Evolutionary conservation across 2,113 vertebrate genomes (phyloP).

Genomic region (Colossoma macropomum): DNA sequence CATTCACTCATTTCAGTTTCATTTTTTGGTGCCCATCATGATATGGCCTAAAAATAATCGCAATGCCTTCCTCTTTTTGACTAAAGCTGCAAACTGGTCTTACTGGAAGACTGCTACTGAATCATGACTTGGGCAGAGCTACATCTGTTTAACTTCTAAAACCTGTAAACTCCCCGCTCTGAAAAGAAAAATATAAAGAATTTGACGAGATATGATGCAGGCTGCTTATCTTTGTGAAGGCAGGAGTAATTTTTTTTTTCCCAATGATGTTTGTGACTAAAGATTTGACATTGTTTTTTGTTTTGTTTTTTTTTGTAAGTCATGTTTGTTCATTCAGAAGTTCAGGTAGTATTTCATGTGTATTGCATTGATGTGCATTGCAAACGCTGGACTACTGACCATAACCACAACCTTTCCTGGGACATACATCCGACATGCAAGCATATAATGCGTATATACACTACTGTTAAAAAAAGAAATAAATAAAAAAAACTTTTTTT

Average conservation of each 20-base stretch:
- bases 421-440: constrained; percentile 75
- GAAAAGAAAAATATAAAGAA: background rate
- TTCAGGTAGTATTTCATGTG: constrained; percentile 57
- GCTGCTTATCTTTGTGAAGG: constrained; percentile 27
- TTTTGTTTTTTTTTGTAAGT: background rate
- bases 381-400: constrained; percentile 55
- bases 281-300: constrained; percentile 10
- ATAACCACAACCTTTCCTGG: constrained; percentile 58
- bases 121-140: background rate
- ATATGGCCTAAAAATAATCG: background rate
- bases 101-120: background rate
- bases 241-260: constrained; percentile 41
- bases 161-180: background rate
- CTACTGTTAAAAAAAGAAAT: constrained; percentile 77
- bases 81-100: background rate
- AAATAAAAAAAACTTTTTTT: background rate
- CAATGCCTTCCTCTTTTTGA: background rate
- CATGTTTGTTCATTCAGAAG: constrained; percentile 32
- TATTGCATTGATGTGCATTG: constrained; percentile 53
- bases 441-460: constrained; percentile 80
- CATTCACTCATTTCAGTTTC: background rate
- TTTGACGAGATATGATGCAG: background rate
- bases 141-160: background rate
- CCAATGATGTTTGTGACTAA: constrained; percentile 19
- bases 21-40: background rate